A percentile compares a stretch with the other conserved stretches of the same genome.
Evolutionary conservation across 1,140 invertebrate genomes (phyloP).

Genomic region (Orius insidiosus): DNA sequence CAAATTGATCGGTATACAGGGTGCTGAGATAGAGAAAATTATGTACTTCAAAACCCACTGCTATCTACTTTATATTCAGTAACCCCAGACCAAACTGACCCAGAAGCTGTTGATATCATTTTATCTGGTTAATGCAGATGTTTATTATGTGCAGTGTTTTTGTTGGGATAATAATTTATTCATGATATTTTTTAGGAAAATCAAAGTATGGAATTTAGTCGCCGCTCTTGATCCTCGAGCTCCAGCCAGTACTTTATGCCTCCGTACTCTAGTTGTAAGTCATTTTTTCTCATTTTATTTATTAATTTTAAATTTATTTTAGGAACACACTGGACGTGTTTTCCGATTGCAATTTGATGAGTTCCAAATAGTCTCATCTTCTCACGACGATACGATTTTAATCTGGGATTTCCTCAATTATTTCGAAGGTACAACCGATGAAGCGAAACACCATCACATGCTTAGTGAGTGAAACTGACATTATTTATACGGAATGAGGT

Average conservation of each 20-base stretch:
- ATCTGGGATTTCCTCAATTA: slow-evolving; percentile 98
- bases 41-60: no score
- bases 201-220: slow-evolving; percentile 98
- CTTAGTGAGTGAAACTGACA: no score
- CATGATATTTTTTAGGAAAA: slow-evolving; percentile 83
- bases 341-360: slow-evolving; percentile 99
- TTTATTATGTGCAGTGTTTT: no score
- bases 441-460: no score
- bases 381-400: slow-evolving; percentile 99
- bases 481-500: no score
- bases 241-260: slow-evolving; percentile 77
- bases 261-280: slow-evolving; percentile 89
- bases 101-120: no score
- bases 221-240: slow-evolving; percentile 90
- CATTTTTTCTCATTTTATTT: slow-evolving; percentile 8
- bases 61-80: no score
- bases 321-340: slow-evolving; percentile 98
- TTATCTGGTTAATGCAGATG: no score
- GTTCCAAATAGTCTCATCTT: slow-evolving; percentile 98
- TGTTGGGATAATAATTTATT: no score
- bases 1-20: no score
- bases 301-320: slow-evolving; percentile 19
- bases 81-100: no score
- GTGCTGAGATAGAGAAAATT: no score
- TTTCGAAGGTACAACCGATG: background rate